A percentile compares a stretch with the other conserved stretches of the same genome.
phyloP scores from a whole-genome alignment of 2,888 invertebrate genomes.

The Altica lythri region DNA sequence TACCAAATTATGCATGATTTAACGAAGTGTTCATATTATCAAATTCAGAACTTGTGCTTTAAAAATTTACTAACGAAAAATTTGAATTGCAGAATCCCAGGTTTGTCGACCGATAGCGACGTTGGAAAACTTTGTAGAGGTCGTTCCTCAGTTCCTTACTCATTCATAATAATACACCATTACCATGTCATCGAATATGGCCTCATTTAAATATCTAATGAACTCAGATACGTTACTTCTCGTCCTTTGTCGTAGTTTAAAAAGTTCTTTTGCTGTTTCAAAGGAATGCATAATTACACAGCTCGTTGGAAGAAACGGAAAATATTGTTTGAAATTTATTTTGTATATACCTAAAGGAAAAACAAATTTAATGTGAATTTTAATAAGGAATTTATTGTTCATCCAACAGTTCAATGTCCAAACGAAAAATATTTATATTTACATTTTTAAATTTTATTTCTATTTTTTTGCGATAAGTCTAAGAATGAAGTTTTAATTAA shows the following conservation, averaged over 20 bases:
- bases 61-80: conserved; percentile 31
- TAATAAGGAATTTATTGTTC: conserved; percentile 3
- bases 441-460: neutral
- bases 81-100: conserved; percentile 45
- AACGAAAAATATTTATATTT: neutral
- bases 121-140: conserved; percentile 18
- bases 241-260: conserved; percentile 21
- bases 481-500: too few relatives aligned
- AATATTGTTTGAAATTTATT: conserved; percentile 16
- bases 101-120: conserved; percentile 32
- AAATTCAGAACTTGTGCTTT: conserved; percentile 4
- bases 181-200: conserved; percentile 52
- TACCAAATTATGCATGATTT: too few relatives aligned
- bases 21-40: too few relatives aligned
- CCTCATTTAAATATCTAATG: conserved; percentile 54
- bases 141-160: conserved; percentile 34
- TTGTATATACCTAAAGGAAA: neutral
- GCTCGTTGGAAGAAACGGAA: conserved; percentile 33
- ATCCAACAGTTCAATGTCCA: too few relatives aligned
- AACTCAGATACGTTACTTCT: conserved; percentile 45
- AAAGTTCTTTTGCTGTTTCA: conserved; percentile 15
- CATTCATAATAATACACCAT: conserved; percentile 51
- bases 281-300: conserved; percentile 24
- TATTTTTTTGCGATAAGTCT: too few relatives aligned
- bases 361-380: conserved; percentile 7